Percentiles rank a stretch among this genome's conserved stretches.
phyloP scores from a whole-genome alignment of 2,888 invertebrate genomes.

The Thecophora atra region DNA sequence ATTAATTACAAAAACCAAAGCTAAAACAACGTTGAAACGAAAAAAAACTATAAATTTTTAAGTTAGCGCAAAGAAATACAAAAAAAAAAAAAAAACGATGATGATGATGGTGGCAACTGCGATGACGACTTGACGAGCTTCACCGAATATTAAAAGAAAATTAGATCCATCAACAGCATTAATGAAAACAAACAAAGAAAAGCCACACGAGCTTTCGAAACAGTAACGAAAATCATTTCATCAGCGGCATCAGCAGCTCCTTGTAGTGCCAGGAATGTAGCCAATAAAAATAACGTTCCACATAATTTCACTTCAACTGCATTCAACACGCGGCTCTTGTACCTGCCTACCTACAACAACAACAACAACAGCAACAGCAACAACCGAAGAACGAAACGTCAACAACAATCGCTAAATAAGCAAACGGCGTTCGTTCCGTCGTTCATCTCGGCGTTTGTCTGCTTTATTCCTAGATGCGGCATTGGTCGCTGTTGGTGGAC shows the following conservation, averaged over 20 bases:
- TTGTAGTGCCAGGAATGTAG: conserved; percentile 21
- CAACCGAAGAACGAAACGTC: background rate
- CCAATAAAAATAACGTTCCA: conserved; percentile 34
- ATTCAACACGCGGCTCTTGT: conserved; percentile 5
- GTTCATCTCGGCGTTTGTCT: background rate
- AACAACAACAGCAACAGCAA: conserved; percentile 1
- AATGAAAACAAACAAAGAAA: background rate
- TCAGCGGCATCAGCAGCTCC: background rate
- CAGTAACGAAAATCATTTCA: background rate
- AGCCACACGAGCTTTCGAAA: background rate
- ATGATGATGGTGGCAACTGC: too few relatives aligned
- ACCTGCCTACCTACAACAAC: background rate
- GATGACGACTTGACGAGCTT: too few relatives aligned
- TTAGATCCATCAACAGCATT: background rate
- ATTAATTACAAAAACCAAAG: background rate
- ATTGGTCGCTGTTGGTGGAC: background rate
- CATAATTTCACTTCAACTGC: background rate
- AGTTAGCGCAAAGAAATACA: too few relatives aligned
- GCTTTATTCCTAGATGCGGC: background rate
- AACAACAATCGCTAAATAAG: background rate
- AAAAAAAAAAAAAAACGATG: too few relatives aligned
- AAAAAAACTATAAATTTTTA: conserved; percentile 3
- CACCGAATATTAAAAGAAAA: background rate
- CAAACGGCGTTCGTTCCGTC: too few relatives aligned
- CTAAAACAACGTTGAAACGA: background rate